Base-by-base conservation (phyloP, 64 coral and sea anemone species). In the Actinia equina region DNA sequence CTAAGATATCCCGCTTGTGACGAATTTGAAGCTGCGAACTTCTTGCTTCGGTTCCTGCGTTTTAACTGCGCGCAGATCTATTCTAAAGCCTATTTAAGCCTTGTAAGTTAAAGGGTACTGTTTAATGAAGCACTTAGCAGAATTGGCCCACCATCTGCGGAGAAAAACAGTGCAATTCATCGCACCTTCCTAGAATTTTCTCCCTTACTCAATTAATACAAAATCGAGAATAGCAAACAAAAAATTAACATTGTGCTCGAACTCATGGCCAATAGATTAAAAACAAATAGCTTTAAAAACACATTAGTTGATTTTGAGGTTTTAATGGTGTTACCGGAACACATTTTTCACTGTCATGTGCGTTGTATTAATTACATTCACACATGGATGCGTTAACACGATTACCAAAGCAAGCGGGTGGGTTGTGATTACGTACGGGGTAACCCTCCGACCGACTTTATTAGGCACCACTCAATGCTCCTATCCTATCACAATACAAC, bases 311-410 rank as follows among this genome's bases (percentile, higher is more conserved):
- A 30, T 85, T 84, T 85, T 58, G 17, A 22, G 83, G 41, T 58
- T 85, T 85, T 59, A 57, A 58, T 42, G 55, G 83, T 55, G 30
- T 58, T 85, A 41, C 83, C 83, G 55, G 83, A 85, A 85, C 83
- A 85, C 83, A 85, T 85, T 85, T 61, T 85, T 85, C 83, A 85
- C 49, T 85, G 83, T 85, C 83, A 85, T 81, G 10, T 85, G 10
- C 17, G 10, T 37, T 62, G 83, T 85, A 85, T 85, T 63, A 85
- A 85, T 85, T 55, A 85, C 53, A 52, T 58, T 85, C 56, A 85
- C 83, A 85, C 83, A 85, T 85, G 83, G 83, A 60, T 85, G 83
- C 25, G 52, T 85, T 85, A 63, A 85, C 49, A 37, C 83, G 83
- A 85, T 85, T 85, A 85, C 22, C 53, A 57, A 63, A 11, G 83